These are phyloP conservation scores for Oryctolagus cuniculus DNA, from an alignment of 2,113 vertebrate genomes.

Conservation along the genomic window mOryCun1.1 NC_091438.1:54983501-54984000, in stretches of 20 bases:
- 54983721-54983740: background rate
- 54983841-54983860: background rate
- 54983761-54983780: background rate
- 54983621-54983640: background rate
- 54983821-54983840: background rate
- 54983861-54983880: background rate
- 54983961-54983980: constrained; percentile 17
- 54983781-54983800: background rate
- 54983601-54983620: background rate
- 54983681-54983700: background rate
- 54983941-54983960: background rate
- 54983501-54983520: background rate
- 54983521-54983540: background rate
- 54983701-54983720: background rate
- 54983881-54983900: background rate
- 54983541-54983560: background rate
- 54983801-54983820: background rate
- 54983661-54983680: background rate
- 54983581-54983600: background rate
- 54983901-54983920: background rate
- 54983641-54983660: background rate
- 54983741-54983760: background rate
- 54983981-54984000: constrained; percentile 24
- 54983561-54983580: constrained; percentile 40
- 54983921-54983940: background rate